Conservation (phyloP, 2,888 invertebrate genomes). For the Cryptus viduatorius region DNA sequence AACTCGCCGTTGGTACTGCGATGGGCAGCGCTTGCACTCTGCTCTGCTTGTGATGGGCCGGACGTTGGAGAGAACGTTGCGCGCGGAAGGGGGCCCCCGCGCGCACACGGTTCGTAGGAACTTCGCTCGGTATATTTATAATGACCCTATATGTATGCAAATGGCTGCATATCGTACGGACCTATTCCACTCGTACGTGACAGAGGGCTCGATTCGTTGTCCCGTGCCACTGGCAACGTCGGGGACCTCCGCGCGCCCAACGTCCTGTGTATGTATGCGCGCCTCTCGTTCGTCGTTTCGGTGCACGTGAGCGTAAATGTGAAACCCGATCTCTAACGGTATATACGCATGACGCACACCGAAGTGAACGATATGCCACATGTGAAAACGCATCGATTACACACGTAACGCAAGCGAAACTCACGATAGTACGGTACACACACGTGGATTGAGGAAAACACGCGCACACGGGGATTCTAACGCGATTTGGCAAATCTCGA, state of each 20-base stretch:
- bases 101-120: conserved; percentile 58
- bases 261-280: conserved; percentile 13
- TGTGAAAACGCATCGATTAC: conserved; percentile 77
- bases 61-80: conserved; percentile 78
- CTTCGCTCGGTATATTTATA: conserved; percentile 82
- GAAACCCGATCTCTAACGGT: conserved; percentile 46
- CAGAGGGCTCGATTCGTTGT: conserved; percentile 77
- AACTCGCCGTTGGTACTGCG: conserved; percentile 30
- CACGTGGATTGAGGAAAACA: neutral
- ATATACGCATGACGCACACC: conserved; percentile 38
- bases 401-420: conserved; percentile 69
- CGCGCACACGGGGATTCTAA: conserved; percentile 30
- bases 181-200: conserved; percentile 82
- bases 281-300: neutral
- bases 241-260: conserved; percentile 45
- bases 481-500: conserved; percentile 56
- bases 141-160: conserved; percentile 85
- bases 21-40: conserved; percentile 41
- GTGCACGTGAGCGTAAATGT: conserved; percentile 41
- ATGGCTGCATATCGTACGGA: conserved; percentile 84
- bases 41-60: conserved; percentile 78
- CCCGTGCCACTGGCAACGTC: conserved; percentile 57
- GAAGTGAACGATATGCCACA: conserved; percentile 27
- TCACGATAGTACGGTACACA: neutral
- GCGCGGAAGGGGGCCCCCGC: neutral